phyloP scores from a whole-genome alignment of 2,113 vertebrate genomes.

The Microtus oregoni region DNA sequence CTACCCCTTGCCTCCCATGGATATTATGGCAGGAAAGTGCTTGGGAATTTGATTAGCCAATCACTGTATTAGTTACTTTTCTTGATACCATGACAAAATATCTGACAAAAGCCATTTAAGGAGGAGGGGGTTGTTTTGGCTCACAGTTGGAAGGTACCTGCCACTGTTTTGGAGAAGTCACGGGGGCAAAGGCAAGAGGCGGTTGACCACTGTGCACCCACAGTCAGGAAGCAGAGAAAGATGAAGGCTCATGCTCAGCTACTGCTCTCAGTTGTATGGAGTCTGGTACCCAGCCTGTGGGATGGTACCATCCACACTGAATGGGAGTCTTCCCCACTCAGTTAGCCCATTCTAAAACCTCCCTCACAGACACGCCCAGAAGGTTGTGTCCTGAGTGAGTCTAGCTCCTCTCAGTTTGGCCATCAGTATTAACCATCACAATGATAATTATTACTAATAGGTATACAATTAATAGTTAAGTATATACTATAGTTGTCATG shows the following conservation, averaged over 20 bases:
- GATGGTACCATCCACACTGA: background rate
- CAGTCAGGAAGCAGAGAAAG: background rate
- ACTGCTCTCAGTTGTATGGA: background rate
- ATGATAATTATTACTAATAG: conserved; percentile 57
- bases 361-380: background rate
- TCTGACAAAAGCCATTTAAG: background rate
- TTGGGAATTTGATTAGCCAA: conserved; percentile 49
- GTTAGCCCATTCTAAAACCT: background rate
- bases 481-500: background rate
- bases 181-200: background rate
- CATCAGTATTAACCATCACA: background rate
- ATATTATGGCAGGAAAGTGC: conserved; percentile 28
- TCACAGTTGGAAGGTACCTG: background rate
- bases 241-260: background rate
- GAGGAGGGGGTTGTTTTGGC: background rate
- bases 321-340: background rate
- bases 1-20: background rate
- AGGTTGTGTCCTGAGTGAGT: background rate
- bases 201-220: too few species aligned
- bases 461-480: conserved; percentile 25
- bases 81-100: background rate
- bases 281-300: background rate
- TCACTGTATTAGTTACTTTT: background rate
- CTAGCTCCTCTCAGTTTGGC: background rate
- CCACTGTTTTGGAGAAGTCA: too few species aligned